Evolutionary conservation across 2,113 vertebrate species (phyloP), one percentile per base, ranked within the genome.

Genomic region (Girardinichthys multiradiatus): DNA sequence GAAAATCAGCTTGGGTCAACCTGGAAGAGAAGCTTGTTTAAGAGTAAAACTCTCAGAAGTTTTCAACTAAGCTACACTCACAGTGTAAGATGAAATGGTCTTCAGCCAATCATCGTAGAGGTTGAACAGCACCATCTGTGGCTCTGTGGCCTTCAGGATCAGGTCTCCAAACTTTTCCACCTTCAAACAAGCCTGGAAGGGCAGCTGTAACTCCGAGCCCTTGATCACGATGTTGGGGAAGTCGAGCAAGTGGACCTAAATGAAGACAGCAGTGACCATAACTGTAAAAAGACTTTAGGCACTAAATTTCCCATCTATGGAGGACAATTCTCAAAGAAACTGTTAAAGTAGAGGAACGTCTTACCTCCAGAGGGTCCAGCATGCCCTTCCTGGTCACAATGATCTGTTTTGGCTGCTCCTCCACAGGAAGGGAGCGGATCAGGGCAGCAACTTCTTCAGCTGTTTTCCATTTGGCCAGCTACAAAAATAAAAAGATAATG

Each of bases 151-250:
- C 92, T 99, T 99, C 80, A 99, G 92, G 84, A 99, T 99, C 67
- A 99, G 94, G 83, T 99, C 98, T 65, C 98, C 98, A 90, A 99
- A 99, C 92, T 99, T 99, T 64, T 99, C 98, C 82, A 99, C 98
- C 85, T 99, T 99, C 88, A 99, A 94, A 87, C 98, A 99, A 83
- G 98, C 98, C 93, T 99, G 98, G 96, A 99, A 99, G 33, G 98
- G 98, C 77, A 99, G 94, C 86, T 99, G 98, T 86, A 99, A 83
- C 93, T 99, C 98, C 0, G 98, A 99, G 30, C 98, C 98, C 89
- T 99, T 99, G 93, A 99, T 99, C 67, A 99, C 98, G 24, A 99
- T 99, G 91, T 99, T 99, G 83, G 98, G 98, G 94, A 99, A 99
- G 89, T 99, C 98, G 74, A 99, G 93, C 94, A 99, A 95, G 89